phyloP scores from a whole-genome alignment of 2,113 vertebrate species.

The Crotalus helleri region DNA sequence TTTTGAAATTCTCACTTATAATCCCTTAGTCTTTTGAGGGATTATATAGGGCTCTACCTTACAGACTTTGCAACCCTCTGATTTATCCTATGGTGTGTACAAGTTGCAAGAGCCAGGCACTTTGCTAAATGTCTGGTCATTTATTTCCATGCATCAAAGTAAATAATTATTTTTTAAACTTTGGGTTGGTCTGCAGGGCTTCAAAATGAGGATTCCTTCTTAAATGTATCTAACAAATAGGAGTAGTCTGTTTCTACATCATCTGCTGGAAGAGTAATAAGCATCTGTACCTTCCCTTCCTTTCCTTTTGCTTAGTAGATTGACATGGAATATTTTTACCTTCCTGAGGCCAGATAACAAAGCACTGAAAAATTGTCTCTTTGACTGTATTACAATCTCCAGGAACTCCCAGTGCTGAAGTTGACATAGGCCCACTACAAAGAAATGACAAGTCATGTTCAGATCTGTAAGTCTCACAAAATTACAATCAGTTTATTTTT shows the following conservation, averaged over 20 bases:
- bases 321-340: neutral
- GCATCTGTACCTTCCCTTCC: no score
- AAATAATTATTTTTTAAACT: neutral
- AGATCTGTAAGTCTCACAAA: neutral
- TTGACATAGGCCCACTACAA: neutral
- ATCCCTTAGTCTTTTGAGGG: neutral
- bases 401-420: neutral
- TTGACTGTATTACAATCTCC: neutral
- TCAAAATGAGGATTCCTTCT: neutral
- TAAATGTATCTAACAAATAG: neutral
- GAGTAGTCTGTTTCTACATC: neutral
- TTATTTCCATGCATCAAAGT: neutral
- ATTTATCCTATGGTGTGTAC: neutral
- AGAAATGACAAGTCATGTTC: neutral
- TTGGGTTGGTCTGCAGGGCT: neutral
- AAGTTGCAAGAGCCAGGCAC: neutral
- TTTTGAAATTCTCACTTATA: neutral
- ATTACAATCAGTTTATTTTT: neutral
- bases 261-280: neutral
- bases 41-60: neutral
- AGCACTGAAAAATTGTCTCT: neutral
- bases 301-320: neutral
- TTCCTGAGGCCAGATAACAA: neutral
- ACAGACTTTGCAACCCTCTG: neutral
- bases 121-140: neutral